Percentiles rank a stretch among this genome's conserved stretches.
Evolutionary conservation across 2,797 vertebrate genomes (phyloP).

Genomic region (Zalophus californianus): DNA sequence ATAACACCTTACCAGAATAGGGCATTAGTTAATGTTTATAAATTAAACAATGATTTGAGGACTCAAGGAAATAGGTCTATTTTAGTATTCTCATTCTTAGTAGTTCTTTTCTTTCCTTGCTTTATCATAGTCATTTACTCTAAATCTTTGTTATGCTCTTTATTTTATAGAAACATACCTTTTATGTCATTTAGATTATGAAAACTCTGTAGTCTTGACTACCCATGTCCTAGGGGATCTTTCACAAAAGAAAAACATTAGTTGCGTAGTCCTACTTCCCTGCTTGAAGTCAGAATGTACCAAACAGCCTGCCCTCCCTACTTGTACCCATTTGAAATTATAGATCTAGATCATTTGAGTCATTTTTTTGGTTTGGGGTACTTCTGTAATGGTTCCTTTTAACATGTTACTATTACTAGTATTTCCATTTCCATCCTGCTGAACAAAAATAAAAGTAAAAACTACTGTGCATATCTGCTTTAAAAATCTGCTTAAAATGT

Average conservation of each 20-base stretch:
- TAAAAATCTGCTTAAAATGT: conserved; percentile 16
- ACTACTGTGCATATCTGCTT: background rate
- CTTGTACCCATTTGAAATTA: background rate
- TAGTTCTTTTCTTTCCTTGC: background rate
- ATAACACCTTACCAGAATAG: background rate
- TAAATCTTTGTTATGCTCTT: background rate
- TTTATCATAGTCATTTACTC: conserved; percentile 5
- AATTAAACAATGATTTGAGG: conserved; percentile 49
- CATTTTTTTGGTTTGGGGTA: background rate
- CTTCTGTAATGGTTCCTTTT: conserved; percentile 33
- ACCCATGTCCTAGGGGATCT: background rate
- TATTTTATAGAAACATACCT: conserved; percentile 11
- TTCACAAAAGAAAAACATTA: conserved; percentile 27
- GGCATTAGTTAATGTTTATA: conserved; percentile 45
- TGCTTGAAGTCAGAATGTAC: conserved; percentile 4
- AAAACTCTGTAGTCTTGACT: background rate
- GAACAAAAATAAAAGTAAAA: conserved; percentile 53
- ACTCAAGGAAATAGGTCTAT: background rate
- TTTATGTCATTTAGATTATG: conserved; percentile 1
- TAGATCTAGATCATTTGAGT: background rate
- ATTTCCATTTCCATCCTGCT: background rate
- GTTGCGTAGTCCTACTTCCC: background rate
- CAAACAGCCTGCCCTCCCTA: background rate
- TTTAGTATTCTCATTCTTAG: conserved; percentile 27
- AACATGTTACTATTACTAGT: conserved; percentile 3